These are phyloP conservation scores for Calvadosia cruxmelitensis DNA, from an alignment of 30 jellyfish, hydroid and myxozoan species.

Conservation along the genomic window DNA sequence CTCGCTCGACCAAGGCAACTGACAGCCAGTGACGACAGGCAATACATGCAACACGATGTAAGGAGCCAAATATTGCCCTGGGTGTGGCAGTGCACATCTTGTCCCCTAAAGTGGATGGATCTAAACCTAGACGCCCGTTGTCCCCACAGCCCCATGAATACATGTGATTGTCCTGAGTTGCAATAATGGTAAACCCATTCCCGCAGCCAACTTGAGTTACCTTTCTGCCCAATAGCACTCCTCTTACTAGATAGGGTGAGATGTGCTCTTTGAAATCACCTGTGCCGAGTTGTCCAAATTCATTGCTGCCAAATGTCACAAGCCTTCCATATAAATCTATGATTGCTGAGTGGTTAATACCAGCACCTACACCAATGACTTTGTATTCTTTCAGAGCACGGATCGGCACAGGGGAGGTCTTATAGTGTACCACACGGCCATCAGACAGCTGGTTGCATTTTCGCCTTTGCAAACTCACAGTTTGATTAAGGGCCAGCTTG, in stretches of 20 bases:
- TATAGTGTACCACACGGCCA: slow-evolving; percentile 32
- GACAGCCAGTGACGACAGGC: slow-evolving; percentile 76
- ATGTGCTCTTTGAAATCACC: slow-evolving; percentile 62
- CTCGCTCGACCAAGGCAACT: slow-evolving; percentile 47
- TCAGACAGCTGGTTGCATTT: slow-evolving; percentile 14
- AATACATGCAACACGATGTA: slow-evolving; percentile 71
- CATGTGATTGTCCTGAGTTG: slow-evolving; percentile 66
- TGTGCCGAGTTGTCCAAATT: slow-evolving; percentile 76
- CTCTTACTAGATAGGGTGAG: slow-evolving; percentile 70
- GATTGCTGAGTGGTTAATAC: slow-evolving; percentile 81
- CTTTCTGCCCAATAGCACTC: slow-evolving; percentile 51
- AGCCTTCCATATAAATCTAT: slow-evolving; percentile 71
- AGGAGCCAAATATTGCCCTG: slow-evolving; percentile 82
- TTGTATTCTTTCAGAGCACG: slow-evolving; percentile 57
- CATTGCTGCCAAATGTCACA: slow-evolving; percentile 75
- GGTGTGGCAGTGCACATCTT: slow-evolving; percentile 50
- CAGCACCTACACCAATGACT: slow-evolving; percentile 50
- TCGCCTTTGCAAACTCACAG: slow-evolving; percentile 29
- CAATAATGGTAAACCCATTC: slow-evolving; percentile 71
- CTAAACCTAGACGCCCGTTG: slow-evolving; percentile 73
- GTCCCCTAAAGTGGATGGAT: slow-evolving; percentile 42
- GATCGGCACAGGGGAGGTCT: slow-evolving; percentile 51
- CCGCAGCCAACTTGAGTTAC: slow-evolving; percentile 73
- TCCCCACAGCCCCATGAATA: slow-evolving; percentile 77
- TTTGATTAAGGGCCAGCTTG: slow-evolving; percentile 72